Conservation (phyloP, 2,797 vertebrate genomes). For the Oceanodroma leucorhoa region DNA sequence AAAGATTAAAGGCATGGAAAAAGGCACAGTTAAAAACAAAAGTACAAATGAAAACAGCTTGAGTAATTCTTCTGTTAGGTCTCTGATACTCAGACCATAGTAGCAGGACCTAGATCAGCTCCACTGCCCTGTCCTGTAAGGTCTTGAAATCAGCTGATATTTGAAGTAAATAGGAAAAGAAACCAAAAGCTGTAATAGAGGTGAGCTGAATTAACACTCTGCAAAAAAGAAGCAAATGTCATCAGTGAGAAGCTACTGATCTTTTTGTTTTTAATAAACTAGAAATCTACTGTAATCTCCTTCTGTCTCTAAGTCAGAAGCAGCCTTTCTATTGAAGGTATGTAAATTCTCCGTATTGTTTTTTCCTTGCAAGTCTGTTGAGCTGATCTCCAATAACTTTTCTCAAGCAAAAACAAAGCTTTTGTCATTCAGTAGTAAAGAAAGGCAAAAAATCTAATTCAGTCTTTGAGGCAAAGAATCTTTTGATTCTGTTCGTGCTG, state of each 20-base stretch:
- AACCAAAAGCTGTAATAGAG: neutral
- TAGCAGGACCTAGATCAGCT: neutral
- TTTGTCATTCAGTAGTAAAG: slow-evolving; percentile 1
- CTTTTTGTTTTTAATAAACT: slow-evolving; percentile 28
- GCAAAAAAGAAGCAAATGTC: neutral
- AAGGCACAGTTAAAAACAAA: neutral
- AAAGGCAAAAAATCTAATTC: neutral
- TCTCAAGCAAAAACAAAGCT: neutral
- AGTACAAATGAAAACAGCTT: neutral
- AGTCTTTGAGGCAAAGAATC: neutral
- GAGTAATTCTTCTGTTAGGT: neutral
- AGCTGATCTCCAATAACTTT: slow-evolving; percentile 36
- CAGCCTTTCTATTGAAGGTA: neutral
- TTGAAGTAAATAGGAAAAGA: slow-evolving; percentile 46
- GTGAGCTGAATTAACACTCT: slow-evolving; percentile 23
- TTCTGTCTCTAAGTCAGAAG: slow-evolving; percentile 36
- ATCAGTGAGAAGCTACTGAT: neutral
- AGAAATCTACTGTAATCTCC: slow-evolving; percentile 46
- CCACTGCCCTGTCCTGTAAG: neutral
- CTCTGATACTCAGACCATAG: neutral
- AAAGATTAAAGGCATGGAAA: neutral
- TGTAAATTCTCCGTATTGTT: slow-evolving; percentile 34
- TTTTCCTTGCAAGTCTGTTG: slow-evolving; percentile 49
- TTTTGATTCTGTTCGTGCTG: neutral
- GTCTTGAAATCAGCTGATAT: slow-evolving; percentile 12